Evolutionary conservation across 2,113 vertebrate genomes (phyloP), one percentile per base, ranked within the genome.

Genomic region (Motacilla tschutschensis): DNA sequence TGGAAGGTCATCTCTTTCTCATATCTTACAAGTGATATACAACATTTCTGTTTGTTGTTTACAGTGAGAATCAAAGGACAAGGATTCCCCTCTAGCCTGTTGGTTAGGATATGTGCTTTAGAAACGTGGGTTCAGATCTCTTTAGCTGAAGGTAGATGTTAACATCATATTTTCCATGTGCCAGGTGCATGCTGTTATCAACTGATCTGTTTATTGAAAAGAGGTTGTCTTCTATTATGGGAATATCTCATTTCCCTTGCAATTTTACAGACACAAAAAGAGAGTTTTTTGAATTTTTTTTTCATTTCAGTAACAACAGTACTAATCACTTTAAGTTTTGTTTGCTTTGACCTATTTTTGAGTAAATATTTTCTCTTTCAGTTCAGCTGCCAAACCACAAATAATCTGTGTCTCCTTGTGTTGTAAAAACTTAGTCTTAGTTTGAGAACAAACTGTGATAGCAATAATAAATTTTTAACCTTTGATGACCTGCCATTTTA

Each of bases 351-450:
- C 82, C 15, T 64, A 18, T 41, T 79, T 81, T 79, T 60, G 24
- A 71, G 53, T 12, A 80, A 75, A 41, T 47, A 40, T 79, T 87
- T 85, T 79, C n/a, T 82, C 14, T 59, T 67, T 84, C 57, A 55
- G 29, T 74, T 88, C 31, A 63, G 66, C 50, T 86, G 78, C 78
- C 66, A 90, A 92, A 57, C 87, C 66, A 60, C 75, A 79, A 78
- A 81, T 51, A 67, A 71, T 74, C 33, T 81, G n/a, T 77, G 73
- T 88, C 62, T 84, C 62, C 63, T 84, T 40, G 33, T 53, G 48
- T 79, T 81, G 46, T 48, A 48, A 86, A 89, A 88, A 28, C 35
- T 53, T 64, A 67, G 14, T 25, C 35, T 51, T 59, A 72, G 12
- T 25, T 43, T 83, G 57, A 80, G 81, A 48, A 59, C 74, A 92